Percentiles rank a stretch among this genome's conserved stretches.
These are phyloP conservation scores for Chanos chanos DNA, from an alignment of 2,797 vertebrate genomes.

Conservation along the genomic window DNA sequence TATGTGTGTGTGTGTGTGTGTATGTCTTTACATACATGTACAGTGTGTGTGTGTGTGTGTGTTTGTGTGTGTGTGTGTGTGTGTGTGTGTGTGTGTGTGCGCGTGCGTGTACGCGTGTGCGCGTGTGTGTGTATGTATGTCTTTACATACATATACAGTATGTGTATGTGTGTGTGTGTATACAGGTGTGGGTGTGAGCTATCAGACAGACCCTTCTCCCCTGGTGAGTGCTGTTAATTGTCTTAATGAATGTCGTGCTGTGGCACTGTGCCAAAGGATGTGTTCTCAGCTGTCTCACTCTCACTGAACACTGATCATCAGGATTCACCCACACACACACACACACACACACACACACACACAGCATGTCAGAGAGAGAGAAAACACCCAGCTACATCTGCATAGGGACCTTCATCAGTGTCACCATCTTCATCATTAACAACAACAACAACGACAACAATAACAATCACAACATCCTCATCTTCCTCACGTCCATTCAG, in stretches of 20 bases:
- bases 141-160: no score
- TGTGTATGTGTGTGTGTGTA: slow-evolving; percentile 39
- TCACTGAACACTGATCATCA: slow-evolving; percentile 35
- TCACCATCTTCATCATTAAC: not conserved
- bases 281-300: slow-evolving; percentile 41
- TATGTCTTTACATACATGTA: no score
- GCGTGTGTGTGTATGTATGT: slow-evolving; percentile 36
- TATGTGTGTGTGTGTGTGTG: not conserved
- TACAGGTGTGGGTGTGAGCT: slow-evolving; percentile 33
- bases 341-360: not conserved
- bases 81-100: not conserved
- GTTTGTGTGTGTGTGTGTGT: slow-evolving; percentile 36
- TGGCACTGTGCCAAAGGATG: slow-evolving; percentile 63
- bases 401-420: slow-evolving; percentile 1
- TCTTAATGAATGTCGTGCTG: slow-evolving; percentile 59
- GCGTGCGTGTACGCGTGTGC: slow-evolving; percentile 28
- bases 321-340: slow-evolving; percentile 10
- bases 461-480: not conserved
- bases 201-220: slow-evolving; percentile 44
- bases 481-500: not conserved
- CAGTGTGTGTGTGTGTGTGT: slow-evolving; percentile 2
- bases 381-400: not conserved
- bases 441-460: no score
- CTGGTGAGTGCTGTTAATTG: slow-evolving; percentile 63
- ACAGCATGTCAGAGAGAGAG: no score